Conservation (phyloP, 2,888 invertebrate species). For the Lymantria dispar region DNA sequence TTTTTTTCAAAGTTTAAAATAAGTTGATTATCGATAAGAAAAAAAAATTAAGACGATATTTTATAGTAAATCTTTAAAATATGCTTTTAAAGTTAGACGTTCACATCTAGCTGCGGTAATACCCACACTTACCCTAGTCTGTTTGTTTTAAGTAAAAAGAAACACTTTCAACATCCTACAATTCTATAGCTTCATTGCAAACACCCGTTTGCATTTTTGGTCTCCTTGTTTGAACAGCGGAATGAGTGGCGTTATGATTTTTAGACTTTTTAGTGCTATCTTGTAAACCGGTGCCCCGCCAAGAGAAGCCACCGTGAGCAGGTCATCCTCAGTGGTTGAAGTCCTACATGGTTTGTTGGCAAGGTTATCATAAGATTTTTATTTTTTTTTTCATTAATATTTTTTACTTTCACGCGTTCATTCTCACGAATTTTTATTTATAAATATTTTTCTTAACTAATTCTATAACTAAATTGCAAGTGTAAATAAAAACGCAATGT, state of each 20-base stretch:
- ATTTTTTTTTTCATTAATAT: conserved; percentile 26
- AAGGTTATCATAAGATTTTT: conserved; percentile 55
- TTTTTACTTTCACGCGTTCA: conserved; percentile 20
- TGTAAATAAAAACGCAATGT: neutral
- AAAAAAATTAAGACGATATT: too few relatives aligned
- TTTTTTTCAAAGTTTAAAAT: too few relatives aligned
- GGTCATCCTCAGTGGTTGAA: conserved; percentile 70
- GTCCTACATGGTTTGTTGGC: conserved; percentile 67
- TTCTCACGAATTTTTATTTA: conserved; percentile 11
- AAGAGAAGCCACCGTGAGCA: conserved; percentile 58
- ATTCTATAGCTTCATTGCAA: conserved; percentile 39
- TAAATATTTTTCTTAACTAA: too few relatives aligned
- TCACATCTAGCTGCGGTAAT: too few relatives aligned
- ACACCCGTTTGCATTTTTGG: conserved; percentile 36
- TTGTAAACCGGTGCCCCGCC: conserved; percentile 52
- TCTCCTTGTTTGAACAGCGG: conserved; percentile 14
- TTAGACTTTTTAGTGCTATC: conserved; percentile 44
- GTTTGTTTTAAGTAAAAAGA: conserved; percentile 31
- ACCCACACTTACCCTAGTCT: too few relatives aligned
- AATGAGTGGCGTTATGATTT: conserved; percentile 50
- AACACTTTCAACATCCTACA: conserved; percentile 26
- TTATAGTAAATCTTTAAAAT: too few relatives aligned
- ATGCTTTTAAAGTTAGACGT: too few relatives aligned
- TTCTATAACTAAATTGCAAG: neutral
- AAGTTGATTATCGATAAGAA: too few relatives aligned